Evolutionary conservation across 2,888 invertebrate genomes (phyloP).

Genomic region (Saturnia pavonia): DNA sequence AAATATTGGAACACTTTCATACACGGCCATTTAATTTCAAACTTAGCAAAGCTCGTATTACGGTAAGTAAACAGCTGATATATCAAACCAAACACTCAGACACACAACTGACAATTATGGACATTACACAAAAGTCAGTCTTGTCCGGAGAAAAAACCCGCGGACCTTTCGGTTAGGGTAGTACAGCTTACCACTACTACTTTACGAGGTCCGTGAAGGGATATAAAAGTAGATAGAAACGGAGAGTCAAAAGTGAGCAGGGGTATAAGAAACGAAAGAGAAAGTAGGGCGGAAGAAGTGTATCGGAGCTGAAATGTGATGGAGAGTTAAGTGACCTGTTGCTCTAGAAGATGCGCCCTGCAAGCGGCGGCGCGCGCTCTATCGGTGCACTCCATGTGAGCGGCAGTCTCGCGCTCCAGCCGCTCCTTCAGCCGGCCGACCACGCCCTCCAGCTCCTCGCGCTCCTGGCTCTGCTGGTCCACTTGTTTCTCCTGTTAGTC

Average conservation of each 20-base stretch:
- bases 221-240: too few relatives aligned
- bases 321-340: constrained; percentile 58
- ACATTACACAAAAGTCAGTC: too few relatives aligned
- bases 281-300: neutral
- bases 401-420: constrained; percentile 93
- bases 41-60: too few relatives aligned
- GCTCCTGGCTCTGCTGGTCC: constrained; percentile 94
- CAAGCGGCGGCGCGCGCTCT: constrained; percentile 81
- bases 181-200: too few relatives aligned
- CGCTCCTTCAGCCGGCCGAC: constrained; percentile 91
- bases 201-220: too few relatives aligned
- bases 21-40: too few relatives aligned
- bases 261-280: neutral
- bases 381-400: constrained; percentile 93
- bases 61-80: too few relatives aligned
- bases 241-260: neutral
- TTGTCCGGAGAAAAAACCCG: too few relatives aligned
- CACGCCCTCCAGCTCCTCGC: constrained; percentile 94
- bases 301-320: neutral
- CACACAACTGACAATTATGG: too few relatives aligned
- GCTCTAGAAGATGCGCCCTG: constrained; percentile 83
- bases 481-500: constrained; percentile 90
- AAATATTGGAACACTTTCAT: too few relatives aligned
- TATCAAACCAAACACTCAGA: too few relatives aligned
- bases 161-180: too few relatives aligned